Evolutionary conservation across 2,113 vertebrate genomes (phyloP).

Genomic region (Gallinago media): DNA sequence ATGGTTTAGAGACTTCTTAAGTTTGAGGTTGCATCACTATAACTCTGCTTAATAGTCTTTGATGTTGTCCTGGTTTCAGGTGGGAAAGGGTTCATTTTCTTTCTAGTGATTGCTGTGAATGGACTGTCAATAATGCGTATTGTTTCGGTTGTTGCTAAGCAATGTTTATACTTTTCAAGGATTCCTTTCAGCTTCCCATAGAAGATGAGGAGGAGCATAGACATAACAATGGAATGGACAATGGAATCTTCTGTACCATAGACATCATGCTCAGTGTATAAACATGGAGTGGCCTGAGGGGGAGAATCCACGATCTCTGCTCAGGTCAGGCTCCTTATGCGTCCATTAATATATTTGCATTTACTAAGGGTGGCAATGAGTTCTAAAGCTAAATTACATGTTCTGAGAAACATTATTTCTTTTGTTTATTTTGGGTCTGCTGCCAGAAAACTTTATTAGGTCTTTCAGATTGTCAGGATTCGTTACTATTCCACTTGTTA

Average conservation of each 20-base stretch:
- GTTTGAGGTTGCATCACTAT: neutral
- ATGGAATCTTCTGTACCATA: neutral
- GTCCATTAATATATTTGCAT: neutral
- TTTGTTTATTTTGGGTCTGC: neutral
- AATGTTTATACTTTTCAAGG: neutral
- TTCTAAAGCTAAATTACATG: neutral
- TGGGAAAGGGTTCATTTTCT: neutral
- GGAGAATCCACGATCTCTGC: neutral
- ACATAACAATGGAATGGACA: neutral
- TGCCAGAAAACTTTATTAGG: neutral
- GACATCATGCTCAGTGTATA: neutral
- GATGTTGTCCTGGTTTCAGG: neutral
- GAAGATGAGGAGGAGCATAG: neutral
- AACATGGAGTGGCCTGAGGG: neutral
- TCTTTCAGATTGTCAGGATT: neutral
- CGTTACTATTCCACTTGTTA: neutral
- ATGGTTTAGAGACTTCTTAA: neutral
- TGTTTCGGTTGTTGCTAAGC: neutral
- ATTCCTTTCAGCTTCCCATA: neutral
- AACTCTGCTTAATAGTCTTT: neutral
- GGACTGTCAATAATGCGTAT: neutral
- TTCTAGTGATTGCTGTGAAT: neutral
- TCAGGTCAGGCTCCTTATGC: neutral
- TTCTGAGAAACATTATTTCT: neutral
- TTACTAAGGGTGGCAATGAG: neutral